A percentile compares a stretch with the other conserved stretches of the same genome.
Conservation (phyloP, 2,888 invertebrate genomes). For the Quadriops clusia region DNA sequence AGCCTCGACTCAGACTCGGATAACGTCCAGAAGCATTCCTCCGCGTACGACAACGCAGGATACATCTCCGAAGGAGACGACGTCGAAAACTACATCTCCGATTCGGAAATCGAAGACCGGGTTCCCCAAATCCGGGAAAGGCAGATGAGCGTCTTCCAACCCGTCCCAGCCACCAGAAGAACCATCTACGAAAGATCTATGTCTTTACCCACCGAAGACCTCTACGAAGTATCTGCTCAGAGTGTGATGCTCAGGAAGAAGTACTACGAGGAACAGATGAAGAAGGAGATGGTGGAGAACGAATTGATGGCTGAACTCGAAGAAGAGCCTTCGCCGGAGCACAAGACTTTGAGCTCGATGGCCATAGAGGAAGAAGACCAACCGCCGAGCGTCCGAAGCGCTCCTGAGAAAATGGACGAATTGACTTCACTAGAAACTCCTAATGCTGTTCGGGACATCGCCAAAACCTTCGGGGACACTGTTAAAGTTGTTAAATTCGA, state of each 20-base stretch:
- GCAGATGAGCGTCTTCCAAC: slow-evolving; percentile 36
- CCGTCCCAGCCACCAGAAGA: slow-evolving; percentile 27
- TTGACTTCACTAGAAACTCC: too few species aligned
- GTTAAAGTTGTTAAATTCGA: slow-evolving; percentile 8
- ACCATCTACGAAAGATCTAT: slow-evolving; percentile 38
- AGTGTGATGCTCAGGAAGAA: slow-evolving; percentile 44
- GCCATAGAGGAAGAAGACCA: slow-evolving; percentile 20
- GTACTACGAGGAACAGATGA: slow-evolving; percentile 49
- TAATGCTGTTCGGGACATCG: slow-evolving; percentile 20
- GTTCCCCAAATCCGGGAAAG: slow-evolving; percentile 35
- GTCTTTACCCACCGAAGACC: slow-evolving; percentile 39
- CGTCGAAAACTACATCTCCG: slow-evolving; percentile 35
- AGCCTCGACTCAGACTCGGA: slow-evolving; percentile 33
- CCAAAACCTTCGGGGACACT: slow-evolving; percentile 18
- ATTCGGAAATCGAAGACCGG: slow-evolving; percentile 36
- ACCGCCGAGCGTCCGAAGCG: slow-evolving; percentile 19
- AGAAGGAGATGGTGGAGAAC: slow-evolving; percentile 45
- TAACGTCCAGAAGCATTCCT: slow-evolving; percentile 21
- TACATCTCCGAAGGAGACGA: slow-evolving; percentile 36
- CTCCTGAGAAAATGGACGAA: slow-evolving; percentile 14
- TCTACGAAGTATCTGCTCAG: slow-evolving; percentile 42
- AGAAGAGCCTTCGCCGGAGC: slow-evolving; percentile 38
- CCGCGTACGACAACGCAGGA: slow-evolving; percentile 31
- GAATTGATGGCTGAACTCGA: slow-evolving; percentile 39
- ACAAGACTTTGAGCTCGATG: slow-evolving; percentile 29